Evolutionary conservation across 2,888 invertebrate species (phyloP), one percentile per base, ranked within the genome.

Genomic region (Leptothorax acervorum): DNA sequence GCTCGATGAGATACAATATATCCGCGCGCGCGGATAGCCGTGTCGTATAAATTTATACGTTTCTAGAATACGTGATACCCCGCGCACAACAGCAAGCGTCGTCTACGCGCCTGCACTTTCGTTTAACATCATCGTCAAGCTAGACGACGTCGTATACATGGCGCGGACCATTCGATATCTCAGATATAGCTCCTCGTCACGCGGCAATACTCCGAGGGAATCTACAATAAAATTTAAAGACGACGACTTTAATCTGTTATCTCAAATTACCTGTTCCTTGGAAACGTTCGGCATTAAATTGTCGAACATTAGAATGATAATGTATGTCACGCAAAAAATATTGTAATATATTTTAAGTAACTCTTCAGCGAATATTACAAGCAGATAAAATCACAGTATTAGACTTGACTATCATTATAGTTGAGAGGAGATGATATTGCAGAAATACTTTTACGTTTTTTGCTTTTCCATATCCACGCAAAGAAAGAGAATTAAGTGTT

Each of bases 111-210:
- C 55, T 18, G 60, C 60, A 68, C 79, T 79, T 83, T 83, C 81
- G 66, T 73, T 84, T 73, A 84, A 84, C 57, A 66, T 73, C 65
- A 71, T 84, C 74, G 74, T 84, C 82, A 68, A 51, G 12, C 35
- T n/a, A 60, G 60, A 55, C 31, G 75, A 65, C n/a, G 18, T 51
- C 35, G 35, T 78, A 28, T 78, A 55, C 15, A 31, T 3, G 28
- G 9, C 42, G 18, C 12, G 57, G 23, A 18, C 18, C 18, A 48
- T 60, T 81, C 45, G 60, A 48, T n/a, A 74, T 45, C 35, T 60
- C 12, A 3, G 15, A 60, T 45, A 35, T 45, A 18, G n/a, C 35
- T 4, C 11, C 23, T 48, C 79, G 6, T 76, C n/a, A 12, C 4
- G 4, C 8, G 28, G 35, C 12, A 35, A 73, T 60, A 48, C 18